Base-by-base conservation (phyloP, 2,888 invertebrate species). In the Molanna angustata region DNA sequence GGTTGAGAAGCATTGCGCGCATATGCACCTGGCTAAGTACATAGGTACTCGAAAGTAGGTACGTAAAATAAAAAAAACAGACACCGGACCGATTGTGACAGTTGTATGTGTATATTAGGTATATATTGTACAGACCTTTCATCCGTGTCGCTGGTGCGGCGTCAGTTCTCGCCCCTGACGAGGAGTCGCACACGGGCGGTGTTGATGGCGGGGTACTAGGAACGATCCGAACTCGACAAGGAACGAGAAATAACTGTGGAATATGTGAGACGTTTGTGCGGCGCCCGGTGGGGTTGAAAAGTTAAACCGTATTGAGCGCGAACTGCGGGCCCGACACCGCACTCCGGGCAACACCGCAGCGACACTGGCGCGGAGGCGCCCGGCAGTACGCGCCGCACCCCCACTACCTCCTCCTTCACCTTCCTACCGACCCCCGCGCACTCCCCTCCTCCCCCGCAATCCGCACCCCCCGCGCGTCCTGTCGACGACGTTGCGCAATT, bases 331-430 rank as follows among this genome's bases (percentile, higher is more conserved):
- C 50, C 50, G 44, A 47, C 45, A 49, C 54, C 49, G 49, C 48
- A 35, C 53, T 48, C 19, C 49, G 54, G 54, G 54, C 54, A 50
- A 42, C n/a, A 45, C 54, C 54, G 54, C 54, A 54, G 54, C 49
- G 54, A 54, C 54, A 54, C 54, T 54, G 54, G 49, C 53, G 53
- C 52, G 48, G 35, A 43, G 47, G 53, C 53, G 53, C 33, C 48
- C 22, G 22, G 39, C 40, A 22, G 40, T 21, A 21, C 35, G 40
- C 48, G 48, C 40, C 48, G 39, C 27, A 21, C n/a, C 43, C 22
- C 27, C 27, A 21, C 40, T 40, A n/a, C 48, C 39, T 22, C 48
- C 48, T 40, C 40, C 18, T 20, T n/a, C 13, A 14, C 46, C 33
- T 37, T 37, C 35, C 20, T 14, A 19, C 22, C 17, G 18, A 41